These are phyloP conservation scores for Myotis pilosus DNA, from an alignment of 2,797 vertebrate genomes.

Conservation along the genomic window DNA sequence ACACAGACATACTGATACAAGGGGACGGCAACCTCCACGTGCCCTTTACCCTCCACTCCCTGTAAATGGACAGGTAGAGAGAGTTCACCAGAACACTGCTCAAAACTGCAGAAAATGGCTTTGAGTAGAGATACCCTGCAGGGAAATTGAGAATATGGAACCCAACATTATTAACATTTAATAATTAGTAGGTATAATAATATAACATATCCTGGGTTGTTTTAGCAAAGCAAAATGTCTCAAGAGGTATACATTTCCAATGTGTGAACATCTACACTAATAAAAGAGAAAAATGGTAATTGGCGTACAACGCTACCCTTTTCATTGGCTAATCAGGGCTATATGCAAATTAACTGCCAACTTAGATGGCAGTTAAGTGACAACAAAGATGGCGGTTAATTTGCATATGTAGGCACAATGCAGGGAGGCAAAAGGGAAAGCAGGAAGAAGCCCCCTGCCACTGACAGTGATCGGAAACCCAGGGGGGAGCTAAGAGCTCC, in stretches of 20 bases:
- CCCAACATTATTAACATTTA: neutral
- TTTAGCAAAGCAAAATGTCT: slow-evolving; percentile 36
- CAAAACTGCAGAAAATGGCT: slow-evolving; percentile 89
- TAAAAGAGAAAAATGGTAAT: too few species aligned
- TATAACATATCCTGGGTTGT: neutral
- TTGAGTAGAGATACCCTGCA: slow-evolving; percentile 89
- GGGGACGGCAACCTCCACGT: slow-evolving; percentile 85
- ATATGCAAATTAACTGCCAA: too few species aligned
- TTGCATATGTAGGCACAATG: too few species aligned
- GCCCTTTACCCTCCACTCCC: slow-evolving; percentile 86
- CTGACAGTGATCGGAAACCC: too few species aligned
- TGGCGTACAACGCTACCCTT: too few species aligned
- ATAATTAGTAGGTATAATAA: neutral
- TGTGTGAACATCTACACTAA: neutral
- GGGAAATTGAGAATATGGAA: slow-evolving; percentile 22
- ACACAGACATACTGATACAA: slow-evolving; percentile 92
- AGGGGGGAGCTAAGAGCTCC: too few species aligned
- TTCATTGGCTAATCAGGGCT: too few species aligned
- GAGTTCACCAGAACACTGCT: slow-evolving; percentile 88
- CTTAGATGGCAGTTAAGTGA: too few species aligned
- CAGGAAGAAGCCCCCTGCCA: too few species aligned
- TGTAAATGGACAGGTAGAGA: slow-evolving; percentile 87
- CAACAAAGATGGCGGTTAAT: too few species aligned
- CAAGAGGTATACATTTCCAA: neutral
- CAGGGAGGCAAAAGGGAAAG: too few species aligned